phyloP scores from a whole-genome alignment of 1,140 invertebrate species.

The Rhyzopertha dominica region DNA sequence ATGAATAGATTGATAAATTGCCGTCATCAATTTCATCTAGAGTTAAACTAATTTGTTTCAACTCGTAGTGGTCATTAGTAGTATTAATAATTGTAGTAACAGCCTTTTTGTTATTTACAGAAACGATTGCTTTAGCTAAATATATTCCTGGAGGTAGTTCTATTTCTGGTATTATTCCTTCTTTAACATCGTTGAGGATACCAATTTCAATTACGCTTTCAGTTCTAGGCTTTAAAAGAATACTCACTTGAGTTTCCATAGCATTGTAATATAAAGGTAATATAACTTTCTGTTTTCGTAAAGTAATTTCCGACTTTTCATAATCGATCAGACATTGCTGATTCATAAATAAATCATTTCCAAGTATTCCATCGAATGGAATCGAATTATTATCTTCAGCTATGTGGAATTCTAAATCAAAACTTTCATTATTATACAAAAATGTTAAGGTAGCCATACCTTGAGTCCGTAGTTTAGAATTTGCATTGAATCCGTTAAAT shows the following conservation, averaged over 20 bases:
- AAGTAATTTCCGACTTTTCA: conserved; percentile 3
- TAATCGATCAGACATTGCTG: conserved; percentile 10
- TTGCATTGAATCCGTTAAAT: conserved; percentile 16
- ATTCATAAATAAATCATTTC: conserved; percentile 17
- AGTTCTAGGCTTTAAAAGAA: conserved; percentile 5
- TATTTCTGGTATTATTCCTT: conserved; percentile 18
- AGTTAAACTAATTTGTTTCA: too few relatives aligned
- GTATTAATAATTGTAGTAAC: conserved; percentile 26
- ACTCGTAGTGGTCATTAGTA: too few relatives aligned
- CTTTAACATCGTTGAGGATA: conserved; percentile 17
- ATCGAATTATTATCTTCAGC: conserved; percentile 9
- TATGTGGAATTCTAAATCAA: conserved; percentile 20
- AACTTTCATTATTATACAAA: conserved; percentile 1
- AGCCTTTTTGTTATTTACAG: conserved; percentile 13
- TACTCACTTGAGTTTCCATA: too few relatives aligned
- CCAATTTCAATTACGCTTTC: conserved; percentile 18
- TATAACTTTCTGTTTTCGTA: not conserved
- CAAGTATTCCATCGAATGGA: conserved; percentile 20
- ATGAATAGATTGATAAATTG: too few relatives aligned
- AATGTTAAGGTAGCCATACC: conserved; percentile 3
- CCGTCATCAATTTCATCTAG: too few relatives aligned
- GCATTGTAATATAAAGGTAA: too few relatives aligned
- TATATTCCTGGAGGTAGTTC: conserved; percentile 15
- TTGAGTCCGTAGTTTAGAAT: not conserved
- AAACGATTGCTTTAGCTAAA: conserved; percentile 16